Conservation (phyloP, 2,888 invertebrate genomes). For the Ophion costatus region DNA sequence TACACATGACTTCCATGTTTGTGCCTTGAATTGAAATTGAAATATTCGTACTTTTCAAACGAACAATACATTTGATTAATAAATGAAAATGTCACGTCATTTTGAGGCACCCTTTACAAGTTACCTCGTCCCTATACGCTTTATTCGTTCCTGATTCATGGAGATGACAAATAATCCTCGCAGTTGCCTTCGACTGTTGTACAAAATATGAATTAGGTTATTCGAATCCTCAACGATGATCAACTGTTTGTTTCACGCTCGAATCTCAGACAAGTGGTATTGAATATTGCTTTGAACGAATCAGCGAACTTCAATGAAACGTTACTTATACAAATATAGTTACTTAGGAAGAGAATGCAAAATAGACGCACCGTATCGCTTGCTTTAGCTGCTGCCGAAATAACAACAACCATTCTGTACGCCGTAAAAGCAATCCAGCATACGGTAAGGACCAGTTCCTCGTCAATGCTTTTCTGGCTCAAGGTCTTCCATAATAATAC, state of each 20-base stretch:
- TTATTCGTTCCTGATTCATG: slow-evolving; percentile 72
- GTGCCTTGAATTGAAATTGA: no score
- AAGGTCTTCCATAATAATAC: slow-evolving; percentile 48
- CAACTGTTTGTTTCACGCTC: no score
- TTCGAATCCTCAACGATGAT: no score
- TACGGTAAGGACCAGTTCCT: slow-evolving; percentile 27
- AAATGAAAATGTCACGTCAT: background rate
- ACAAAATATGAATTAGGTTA: background rate
- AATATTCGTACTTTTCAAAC: no score
- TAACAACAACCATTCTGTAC: slow-evolving; percentile 61
- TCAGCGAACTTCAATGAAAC: background rate
- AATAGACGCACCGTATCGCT: slow-evolving; percentile 62
- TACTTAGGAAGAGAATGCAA: background rate
- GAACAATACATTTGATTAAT: no score
- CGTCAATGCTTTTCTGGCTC: rapidly evolving
- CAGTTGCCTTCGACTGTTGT: slow-evolving; percentile 72
- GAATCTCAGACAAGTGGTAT: no score
- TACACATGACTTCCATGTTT: no score
- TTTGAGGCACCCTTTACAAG: background rate
- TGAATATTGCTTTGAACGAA: no score
- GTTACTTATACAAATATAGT: background rate
- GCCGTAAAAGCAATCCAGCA: slow-evolving; percentile 62
- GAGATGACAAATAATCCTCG: slow-evolving; percentile 75
- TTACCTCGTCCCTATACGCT: slow-evolving; percentile 73
- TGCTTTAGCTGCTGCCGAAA: slow-evolving; percentile 65